A percentile compares a stretch with the other conserved stretches of the same genome.
These are phyloP conservation scores for Pedionomus torquatus DNA, from an alignment of 2,113 vertebrate species.

Conservation along the genomic window DNA sequence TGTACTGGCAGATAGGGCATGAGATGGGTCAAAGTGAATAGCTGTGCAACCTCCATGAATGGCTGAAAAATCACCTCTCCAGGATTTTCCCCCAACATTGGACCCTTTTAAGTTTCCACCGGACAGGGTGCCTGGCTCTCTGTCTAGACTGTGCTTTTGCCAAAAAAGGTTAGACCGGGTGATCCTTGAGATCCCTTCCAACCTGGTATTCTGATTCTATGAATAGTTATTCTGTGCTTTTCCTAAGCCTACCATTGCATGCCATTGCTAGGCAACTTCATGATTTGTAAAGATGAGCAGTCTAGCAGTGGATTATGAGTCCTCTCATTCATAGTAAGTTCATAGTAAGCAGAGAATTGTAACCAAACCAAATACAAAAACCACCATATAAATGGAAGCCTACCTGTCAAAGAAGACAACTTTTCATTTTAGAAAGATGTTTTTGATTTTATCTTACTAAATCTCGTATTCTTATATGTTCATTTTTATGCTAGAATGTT, in stretches of 20 bases:
- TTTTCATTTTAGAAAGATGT: neutral
- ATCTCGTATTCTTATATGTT: neutral
- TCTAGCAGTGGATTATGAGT: neutral
- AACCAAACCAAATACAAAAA: neutral
- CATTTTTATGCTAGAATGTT: neutral
- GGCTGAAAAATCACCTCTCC: neutral
- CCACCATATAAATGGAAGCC: neutral
- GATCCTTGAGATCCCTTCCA: neutral
- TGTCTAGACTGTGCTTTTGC: neutral
- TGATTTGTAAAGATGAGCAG: neutral
- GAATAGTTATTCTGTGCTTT: neutral
- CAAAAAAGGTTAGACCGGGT: neutral
- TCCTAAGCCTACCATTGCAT: neutral
- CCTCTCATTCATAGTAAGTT: neutral
- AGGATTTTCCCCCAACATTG: accelerated
- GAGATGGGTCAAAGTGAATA: neutral
- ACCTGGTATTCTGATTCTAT: neutral
- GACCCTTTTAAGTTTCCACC: neutral
- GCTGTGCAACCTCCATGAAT: neutral
- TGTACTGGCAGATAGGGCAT: neutral
- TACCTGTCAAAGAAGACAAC: neutral
- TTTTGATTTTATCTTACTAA: neutral
- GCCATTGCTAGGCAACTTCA: neutral
- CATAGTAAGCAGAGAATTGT: neutral
- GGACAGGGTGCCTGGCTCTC: neutral